These are phyloP conservation scores for Sander lucioperca DNA, from an alignment of 2,113 vertebrate genomes.

Conservation along the genomic window DNA sequence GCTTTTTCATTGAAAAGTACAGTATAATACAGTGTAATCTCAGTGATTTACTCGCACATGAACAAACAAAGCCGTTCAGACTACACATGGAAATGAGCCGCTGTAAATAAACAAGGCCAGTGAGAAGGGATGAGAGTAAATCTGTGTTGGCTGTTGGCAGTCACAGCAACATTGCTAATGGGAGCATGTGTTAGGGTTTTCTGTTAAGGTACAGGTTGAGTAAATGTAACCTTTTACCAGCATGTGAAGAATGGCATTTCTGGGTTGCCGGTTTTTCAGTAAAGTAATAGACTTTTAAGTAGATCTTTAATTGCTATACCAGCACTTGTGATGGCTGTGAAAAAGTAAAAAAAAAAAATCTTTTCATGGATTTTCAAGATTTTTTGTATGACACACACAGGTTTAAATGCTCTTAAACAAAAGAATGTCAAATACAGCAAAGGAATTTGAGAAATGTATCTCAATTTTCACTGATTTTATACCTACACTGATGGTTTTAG, in stretches of 20 bases:
- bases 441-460: conserved; percentile 58
- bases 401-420: conserved; percentile 63
- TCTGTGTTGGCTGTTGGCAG: conserved; percentile 1
- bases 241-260: conserved; percentile 52
- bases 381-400: conserved; percentile 68
- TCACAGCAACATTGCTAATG: neutral
- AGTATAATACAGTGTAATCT: conserved; percentile 18
- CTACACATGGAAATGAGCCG: conserved; percentile 8
- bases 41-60: conserved; percentile 30
- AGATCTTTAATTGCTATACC: conserved; percentile 61
- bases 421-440: conserved; percentile 66
- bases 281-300: conserved; percentile 34
- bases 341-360: conserved; percentile 22
- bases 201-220: conserved; percentile 16
- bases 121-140: conserved; percentile 23
- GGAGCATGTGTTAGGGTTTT: conserved; percentile 36
- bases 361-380: conserved; percentile 48
- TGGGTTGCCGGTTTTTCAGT: conserved; percentile 44
- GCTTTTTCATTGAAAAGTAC: conserved; percentile 20
- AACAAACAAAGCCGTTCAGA: conserved; percentile 20
- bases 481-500: conserved; percentile 54
- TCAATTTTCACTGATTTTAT: conserved; percentile 58
- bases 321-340: conserved; percentile 71
- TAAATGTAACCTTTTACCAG: conserved; percentile 53
- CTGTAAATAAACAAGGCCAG: conserved; percentile 52